Percentiles rank a stretch among this genome's conserved stretches.
phyloP scores from a whole-genome alignment of 2,113 vertebrate genomes.

The Pterophyllum scalare region DNA sequence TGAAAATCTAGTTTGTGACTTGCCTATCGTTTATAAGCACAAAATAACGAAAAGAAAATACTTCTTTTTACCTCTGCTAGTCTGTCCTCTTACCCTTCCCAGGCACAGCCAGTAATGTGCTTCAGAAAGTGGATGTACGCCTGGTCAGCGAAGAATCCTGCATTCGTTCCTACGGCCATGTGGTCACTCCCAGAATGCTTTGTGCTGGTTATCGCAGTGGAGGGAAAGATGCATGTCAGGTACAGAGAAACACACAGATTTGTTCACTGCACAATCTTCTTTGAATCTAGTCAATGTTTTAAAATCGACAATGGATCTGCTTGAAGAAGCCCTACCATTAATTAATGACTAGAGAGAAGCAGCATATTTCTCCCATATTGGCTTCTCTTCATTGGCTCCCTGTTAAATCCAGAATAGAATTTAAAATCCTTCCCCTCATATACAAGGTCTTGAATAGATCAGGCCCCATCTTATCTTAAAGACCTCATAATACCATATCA shows the following conservation, averaged over 20 bases:
- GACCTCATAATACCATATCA: background rate
- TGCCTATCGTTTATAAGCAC: too few relatives aligned
- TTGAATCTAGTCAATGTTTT: background rate
- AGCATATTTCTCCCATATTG: too few relatives aligned
- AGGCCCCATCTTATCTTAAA: too few relatives aligned
- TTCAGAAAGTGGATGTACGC: conserved; percentile 90
- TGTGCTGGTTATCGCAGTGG: conserved; percentile 91
- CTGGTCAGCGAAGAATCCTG: conserved; percentile 89
- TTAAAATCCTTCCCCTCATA: too few relatives aligned
- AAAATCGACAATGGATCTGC: background rate
- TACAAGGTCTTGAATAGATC: too few relatives aligned
- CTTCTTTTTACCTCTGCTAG: background rate
- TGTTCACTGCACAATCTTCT: background rate
- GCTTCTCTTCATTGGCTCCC: too few relatives aligned
- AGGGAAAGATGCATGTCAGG: conserved; percentile 93
- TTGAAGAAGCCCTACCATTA: too few relatives aligned
- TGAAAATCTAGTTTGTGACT: too few relatives aligned
- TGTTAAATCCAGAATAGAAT: too few relatives aligned
- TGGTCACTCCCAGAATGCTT: conserved; percentile 92
- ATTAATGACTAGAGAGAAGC: too few relatives aligned
- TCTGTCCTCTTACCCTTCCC: conserved; percentile 18
- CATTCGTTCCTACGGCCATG: conserved; percentile 85
- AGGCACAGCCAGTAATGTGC: conserved; percentile 84
- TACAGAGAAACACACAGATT: conserved; percentile 34
- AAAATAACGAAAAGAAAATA: background rate